Percentiles rank a stretch among this genome's conserved stretches.
Evolutionary conservation across 2,113 vertebrate genomes (phyloP).

Genomic region (Procavia capensis): DNA sequence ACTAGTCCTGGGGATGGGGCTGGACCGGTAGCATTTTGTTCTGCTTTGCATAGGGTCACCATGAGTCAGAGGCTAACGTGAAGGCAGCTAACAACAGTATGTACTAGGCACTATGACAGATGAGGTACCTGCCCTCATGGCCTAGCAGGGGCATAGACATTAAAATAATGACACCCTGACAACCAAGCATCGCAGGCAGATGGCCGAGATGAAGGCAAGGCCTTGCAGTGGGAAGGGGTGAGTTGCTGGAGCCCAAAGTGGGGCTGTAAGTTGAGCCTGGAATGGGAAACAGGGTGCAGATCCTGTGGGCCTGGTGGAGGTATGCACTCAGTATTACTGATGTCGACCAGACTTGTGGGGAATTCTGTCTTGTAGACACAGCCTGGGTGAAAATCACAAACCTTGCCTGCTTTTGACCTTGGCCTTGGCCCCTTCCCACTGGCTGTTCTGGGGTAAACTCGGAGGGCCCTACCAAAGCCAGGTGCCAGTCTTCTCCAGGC

Average conservation of each 20-base stretch:
- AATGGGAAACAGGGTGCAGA: not conserved
- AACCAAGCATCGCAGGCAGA: not conserved
- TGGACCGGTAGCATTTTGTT: too few relatives aligned
- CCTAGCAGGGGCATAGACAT: not conserved
- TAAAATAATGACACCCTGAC: not conserved
- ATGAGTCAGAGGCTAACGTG: too few relatives aligned
- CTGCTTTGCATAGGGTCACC: too few relatives aligned
- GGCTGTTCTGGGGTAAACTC: not conserved
- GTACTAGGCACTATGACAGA: not conserved
- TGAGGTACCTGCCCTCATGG: not conserved
- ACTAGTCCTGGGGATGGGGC: too few relatives aligned
- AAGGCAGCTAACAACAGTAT: too few relatives aligned
- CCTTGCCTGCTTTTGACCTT: not conserved
- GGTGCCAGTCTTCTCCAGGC: conserved; percentile 71
- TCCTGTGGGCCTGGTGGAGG: not conserved
- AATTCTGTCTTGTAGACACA: not conserved
- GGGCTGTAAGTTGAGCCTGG: not conserved
- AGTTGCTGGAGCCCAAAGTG: not conserved
- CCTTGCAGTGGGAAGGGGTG: not conserved
- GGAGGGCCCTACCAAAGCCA: not conserved
- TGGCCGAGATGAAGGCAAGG: not conserved
- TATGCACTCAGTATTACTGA: not conserved
- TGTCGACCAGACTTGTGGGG: not conserved
- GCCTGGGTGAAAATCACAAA: not conserved
- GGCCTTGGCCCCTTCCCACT: not conserved